Conservation (phyloP, 1,140 invertebrate species). For the Dendroctonus valens region DNA sequence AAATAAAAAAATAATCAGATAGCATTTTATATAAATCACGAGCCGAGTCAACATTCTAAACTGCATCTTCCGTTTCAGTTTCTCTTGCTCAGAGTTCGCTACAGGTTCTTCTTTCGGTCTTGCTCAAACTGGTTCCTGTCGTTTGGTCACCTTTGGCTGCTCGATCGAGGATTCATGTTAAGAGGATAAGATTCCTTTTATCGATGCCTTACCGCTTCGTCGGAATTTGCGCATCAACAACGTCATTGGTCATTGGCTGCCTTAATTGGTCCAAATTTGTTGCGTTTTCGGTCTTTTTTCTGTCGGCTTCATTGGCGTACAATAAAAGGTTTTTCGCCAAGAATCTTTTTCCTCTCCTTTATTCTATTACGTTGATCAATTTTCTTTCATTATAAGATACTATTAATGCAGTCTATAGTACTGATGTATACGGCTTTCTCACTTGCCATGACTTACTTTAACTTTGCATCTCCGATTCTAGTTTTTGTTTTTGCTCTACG, state of each 20-base stretch:
- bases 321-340: no score
- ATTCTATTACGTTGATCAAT: no score
- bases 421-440: no score
- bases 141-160: conserved; percentile 40
- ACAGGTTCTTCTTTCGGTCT: conserved; percentile 9
- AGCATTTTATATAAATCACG: conserved; percentile 51
- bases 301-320: background rate
- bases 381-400: no score
- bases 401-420: no score
- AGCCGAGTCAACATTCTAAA: conserved; percentile 39
- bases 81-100: conserved; percentile 21
- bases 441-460: no score
- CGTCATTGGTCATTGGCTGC: background rate
- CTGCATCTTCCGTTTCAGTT: conserved; percentile 29
- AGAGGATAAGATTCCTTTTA: conserved; percentile 36
- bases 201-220: conserved; percentile 38
- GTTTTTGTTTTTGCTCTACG: no score
- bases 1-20: conserved; percentile 51
- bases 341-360: no score
- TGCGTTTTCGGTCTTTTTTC: conserved; percentile 30
- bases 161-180: conserved; percentile 36
- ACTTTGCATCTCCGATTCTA: no score
- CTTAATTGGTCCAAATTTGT: conserved; percentile 39
- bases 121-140: conserved; percentile 40
- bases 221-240: conserved; percentile 32